Conservation (phyloP, 2,888 invertebrate species). For the Tetrapedia diversipes region DNA sequence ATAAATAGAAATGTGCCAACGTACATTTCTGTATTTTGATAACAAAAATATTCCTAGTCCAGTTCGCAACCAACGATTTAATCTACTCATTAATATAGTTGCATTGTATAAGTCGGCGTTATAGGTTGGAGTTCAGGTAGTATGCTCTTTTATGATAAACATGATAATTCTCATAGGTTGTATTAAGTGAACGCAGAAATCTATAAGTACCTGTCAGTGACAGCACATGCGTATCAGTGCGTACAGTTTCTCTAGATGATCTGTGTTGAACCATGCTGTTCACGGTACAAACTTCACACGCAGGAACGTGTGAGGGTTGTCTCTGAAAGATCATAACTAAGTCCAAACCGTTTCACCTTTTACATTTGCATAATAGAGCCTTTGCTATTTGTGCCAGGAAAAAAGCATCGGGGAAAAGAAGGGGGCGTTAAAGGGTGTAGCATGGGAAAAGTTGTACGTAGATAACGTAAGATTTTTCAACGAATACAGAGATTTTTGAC, state of each 20-base stretch:
- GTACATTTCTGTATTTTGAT: conserved; percentile 41
- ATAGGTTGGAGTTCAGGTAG: too few species aligned
- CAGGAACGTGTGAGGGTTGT: conserved; percentile 65
- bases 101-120: too few species aligned
- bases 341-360: conserved; percentile 74
- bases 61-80: neutral
- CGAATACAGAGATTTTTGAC: conserved; percentile 43
- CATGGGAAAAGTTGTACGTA: conserved; percentile 67
- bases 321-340: conserved; percentile 74
- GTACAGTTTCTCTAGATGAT: conserved; percentile 32
- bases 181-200: neutral
- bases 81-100: too few species aligned
- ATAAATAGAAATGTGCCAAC: conserved; percentile 49
- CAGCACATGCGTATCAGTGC: conserved; percentile 52
- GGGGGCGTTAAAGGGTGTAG: conserved; percentile 72
- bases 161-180: neutral
- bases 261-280: conserved; percentile 33
- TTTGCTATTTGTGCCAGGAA: conserved; percentile 64
- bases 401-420: conserved; percentile 74
- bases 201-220: neutral
- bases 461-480: conserved; percentile 61
- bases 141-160: too few species aligned
- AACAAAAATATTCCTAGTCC: conserved; percentile 11
- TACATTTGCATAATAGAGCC: conserved; percentile 77
- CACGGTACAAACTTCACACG: conserved; percentile 65